A percentile compares a stretch with the other conserved stretches of the same genome.
These are phyloP conservation scores for Nemotelus pantherinus DNA, from an alignment of 2,888 invertebrate genomes.

Conservation along the genomic window DNA sequence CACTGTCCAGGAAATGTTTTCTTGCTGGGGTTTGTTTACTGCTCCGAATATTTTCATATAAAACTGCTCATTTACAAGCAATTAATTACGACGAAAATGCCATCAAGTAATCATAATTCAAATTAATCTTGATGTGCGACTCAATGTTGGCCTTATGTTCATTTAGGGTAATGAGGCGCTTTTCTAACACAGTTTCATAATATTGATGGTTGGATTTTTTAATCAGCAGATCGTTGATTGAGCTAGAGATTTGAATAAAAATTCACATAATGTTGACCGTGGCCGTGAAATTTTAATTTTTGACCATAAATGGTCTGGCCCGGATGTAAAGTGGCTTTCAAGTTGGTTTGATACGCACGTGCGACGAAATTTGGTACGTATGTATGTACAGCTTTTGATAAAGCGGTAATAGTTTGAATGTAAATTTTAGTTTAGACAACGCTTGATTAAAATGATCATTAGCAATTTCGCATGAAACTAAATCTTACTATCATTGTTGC, in stretches of 20 bases:
- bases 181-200: background rate
- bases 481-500: no score
- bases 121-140: conserved; percentile 13
- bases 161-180: conserved; percentile 1
- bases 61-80: conserved; percentile 27
- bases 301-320: no score
- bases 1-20: background rate
- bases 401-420: no score
- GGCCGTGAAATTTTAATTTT: conserved; percentile 9
- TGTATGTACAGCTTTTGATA: no score
- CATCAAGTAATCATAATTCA: conserved; percentile 26
- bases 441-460: no score
- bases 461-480: no score
- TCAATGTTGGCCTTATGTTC: background rate
- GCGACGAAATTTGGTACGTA: no score
- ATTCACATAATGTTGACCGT: conserved; percentile 10
- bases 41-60: conserved; percentile 21
- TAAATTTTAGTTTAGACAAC: no score
- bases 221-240: background rate
- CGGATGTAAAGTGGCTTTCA: no score
- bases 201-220: background rate
- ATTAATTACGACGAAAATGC: conserved; percentile 19
- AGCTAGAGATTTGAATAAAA: background rate
- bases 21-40: background rate
- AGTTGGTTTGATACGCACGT: no score